Conservation (phyloP, 2,797 vertebrate genomes). For the Danio kyathit region DNA sequence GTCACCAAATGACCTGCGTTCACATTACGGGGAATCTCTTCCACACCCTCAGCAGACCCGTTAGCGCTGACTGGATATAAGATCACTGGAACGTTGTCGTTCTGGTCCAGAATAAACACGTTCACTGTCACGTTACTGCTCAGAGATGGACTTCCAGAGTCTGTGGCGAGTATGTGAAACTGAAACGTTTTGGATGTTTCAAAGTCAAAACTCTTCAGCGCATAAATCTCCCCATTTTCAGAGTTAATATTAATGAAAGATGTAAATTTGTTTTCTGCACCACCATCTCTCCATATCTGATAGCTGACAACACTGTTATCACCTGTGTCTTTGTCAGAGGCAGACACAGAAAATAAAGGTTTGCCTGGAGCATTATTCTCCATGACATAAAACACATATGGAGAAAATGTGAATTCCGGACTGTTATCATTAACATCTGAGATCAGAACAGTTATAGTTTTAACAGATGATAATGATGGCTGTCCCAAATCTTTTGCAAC, state of each 20-base stretch:
- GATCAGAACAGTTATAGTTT: constrained; percentile 66
- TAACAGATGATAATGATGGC: constrained; percentile 69
- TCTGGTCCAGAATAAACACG: too few relatives aligned
- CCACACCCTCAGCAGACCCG: too few relatives aligned
- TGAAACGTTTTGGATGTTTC: constrained; percentile 76
- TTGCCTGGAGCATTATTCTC: constrained; percentile 68
- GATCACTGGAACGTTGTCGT: too few relatives aligned
- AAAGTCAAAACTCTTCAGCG: constrained; percentile 78
- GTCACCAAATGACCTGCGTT: constrained; percentile 26
- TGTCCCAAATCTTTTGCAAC: constrained; percentile 71
- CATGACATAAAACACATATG: constrained; percentile 71
- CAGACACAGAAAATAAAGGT: constrained; percentile 68
- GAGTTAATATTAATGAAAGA: constrained; percentile 67
- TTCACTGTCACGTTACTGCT: constrained; percentile 62
- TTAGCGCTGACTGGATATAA: too few relatives aligned
- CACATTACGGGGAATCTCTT: constrained; percentile 60
- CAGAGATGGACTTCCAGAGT: constrained; percentile 74
- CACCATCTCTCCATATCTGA: constrained; percentile 49
- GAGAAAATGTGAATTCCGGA: constrained; percentile 65
- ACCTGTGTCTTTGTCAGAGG: constrained; percentile 66
- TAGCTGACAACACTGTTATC: constrained; percentile 68
- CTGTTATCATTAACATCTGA: constrained; percentile 76
- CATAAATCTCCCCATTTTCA: constrained; percentile 77
- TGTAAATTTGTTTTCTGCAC: constrained; percentile 39
- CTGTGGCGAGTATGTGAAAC: constrained; percentile 73